Evolutionary conservation across 2,797 vertebrate genomes (phyloP), one percentile per base, ranked within the genome.

Genomic region (Enteromius treurensis): DNA sequence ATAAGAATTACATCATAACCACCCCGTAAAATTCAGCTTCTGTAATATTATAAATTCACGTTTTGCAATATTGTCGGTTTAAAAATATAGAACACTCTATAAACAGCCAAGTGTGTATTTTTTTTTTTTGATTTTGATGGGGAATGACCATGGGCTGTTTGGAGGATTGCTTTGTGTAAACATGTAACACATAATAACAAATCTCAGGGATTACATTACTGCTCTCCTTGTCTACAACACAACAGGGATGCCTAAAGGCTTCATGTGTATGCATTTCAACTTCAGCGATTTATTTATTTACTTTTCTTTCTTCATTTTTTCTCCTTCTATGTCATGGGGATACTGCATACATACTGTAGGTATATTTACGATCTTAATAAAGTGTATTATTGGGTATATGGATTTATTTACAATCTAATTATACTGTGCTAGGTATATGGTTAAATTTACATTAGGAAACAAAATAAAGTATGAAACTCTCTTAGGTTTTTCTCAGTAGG

Each of bases 221-320:
- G 5, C 8, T 13, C 53, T 32, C 49, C 15, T 47, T 71, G 53
- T 42, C 55, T 65, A 17, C 15, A 47, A 26, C 17, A 19, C 45
- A 68, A 64, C 40, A 65, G 45, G 47, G 8, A 47, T 9, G 74
- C 64, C 75, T 11, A 19, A 62, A 81, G 65, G 37, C 58, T 69
- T 83, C 62, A 60, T 70, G 34, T 80, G 67, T 71, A 74, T 78
- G 65, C 19, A 70, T 69, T 29, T 69, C 2, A 32, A 14, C 23
- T 9, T 82, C 51, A 69, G 49, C 55, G 23, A 49, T 26, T 40
- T 21, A 21, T 45, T 45, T 45, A 45, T n/a, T 10, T 11, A 7
- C 37, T 51, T 21, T 67, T 19, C 1, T 11, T 23, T 55, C 3
- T 55, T n/a, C 1, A 0, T 17, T 7, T 40, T 26, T 65, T 17